A percentile compares a stretch with the other conserved stretches of the same genome.
phyloP scores from a whole-genome alignment of 2,797 vertebrate species.

The Coluber constrictor region DNA sequence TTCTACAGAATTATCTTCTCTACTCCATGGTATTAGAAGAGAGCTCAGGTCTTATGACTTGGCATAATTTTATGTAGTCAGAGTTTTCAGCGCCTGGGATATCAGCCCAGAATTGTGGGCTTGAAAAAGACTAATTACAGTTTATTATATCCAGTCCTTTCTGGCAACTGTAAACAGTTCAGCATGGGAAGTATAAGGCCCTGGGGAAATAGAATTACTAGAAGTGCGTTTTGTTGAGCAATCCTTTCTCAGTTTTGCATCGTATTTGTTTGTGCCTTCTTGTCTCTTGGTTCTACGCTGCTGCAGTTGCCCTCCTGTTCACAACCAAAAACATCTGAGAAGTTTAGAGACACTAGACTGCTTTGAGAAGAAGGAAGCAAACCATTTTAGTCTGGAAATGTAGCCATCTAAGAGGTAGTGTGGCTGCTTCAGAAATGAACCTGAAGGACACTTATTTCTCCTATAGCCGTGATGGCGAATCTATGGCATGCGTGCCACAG shows the following conservation, averaged over 20 bases:
- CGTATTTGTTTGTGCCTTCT: background rate
- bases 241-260: background rate
- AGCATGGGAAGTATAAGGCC: background rate
- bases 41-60: background rate
- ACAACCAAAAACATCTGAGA: background rate
- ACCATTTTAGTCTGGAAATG: background rate
- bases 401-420: background rate
- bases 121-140: background rate
- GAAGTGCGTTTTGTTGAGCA: too few species aligned
- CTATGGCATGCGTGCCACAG: too few species aligned
- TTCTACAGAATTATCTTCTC: background rate
- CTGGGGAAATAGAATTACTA: background rate
- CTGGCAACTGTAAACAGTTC: constrained; percentile 11
- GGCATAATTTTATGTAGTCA: background rate
- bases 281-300: background rate
- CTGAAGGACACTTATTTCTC: background rate
- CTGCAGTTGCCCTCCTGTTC: background rate
- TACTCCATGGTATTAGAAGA: background rate
- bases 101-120: background rate
- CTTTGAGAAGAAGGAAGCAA: background rate
- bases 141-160: constrained; percentile 54
- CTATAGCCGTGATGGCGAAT: too few species aligned
- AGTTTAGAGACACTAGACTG: background rate
- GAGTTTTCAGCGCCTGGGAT: background rate
- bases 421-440: background rate